Evolutionary conservation across 2,797 vertebrate genomes (phyloP).

Genomic region (Scyliorhinus canicula): DNA sequence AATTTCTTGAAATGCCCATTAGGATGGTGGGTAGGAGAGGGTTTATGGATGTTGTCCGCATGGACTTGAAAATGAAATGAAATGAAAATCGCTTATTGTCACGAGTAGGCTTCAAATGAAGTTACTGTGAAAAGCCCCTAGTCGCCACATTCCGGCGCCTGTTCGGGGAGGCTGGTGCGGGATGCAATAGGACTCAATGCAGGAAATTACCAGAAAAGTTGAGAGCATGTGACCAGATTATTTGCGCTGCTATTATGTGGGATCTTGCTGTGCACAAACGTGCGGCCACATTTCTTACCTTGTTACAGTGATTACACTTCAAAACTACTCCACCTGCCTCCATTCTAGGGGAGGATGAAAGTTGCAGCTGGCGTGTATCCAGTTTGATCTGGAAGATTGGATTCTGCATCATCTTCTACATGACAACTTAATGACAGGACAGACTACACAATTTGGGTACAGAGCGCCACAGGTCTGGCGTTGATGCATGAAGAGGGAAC

Average conservation of each 20-base stretch:
- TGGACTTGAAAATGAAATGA: too few relatives aligned
- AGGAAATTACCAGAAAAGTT: too few relatives aligned
- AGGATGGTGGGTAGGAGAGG: not conserved
- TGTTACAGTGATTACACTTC: not conserved
- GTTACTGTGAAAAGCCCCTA: too few relatives aligned
- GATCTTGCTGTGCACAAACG: not conserved
- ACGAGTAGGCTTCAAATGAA: too few relatives aligned
- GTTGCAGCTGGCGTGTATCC: not conserved
- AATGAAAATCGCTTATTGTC: too few relatives aligned
- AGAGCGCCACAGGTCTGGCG: not conserved
- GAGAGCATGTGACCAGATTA: not conserved
- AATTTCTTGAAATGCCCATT: not conserved
- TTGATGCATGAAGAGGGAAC: not conserved
- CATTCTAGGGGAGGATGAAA: not conserved
- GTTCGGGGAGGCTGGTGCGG: too few relatives aligned
- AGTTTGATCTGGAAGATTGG: not conserved
- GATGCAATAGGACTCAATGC: not conserved
- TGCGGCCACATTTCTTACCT: not conserved
- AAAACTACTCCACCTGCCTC: not conserved
- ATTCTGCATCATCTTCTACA: not conserved
- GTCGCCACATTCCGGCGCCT: too few relatives aligned
- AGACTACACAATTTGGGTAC: not conserved
- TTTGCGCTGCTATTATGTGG: not conserved
- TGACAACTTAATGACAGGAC: constrained; percentile 4
- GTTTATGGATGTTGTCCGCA: not conserved